These are phyloP conservation scores for Aphyosemion australe DNA, from an alignment of 2,113 vertebrate species.

Conservation along the genomic window DNA sequence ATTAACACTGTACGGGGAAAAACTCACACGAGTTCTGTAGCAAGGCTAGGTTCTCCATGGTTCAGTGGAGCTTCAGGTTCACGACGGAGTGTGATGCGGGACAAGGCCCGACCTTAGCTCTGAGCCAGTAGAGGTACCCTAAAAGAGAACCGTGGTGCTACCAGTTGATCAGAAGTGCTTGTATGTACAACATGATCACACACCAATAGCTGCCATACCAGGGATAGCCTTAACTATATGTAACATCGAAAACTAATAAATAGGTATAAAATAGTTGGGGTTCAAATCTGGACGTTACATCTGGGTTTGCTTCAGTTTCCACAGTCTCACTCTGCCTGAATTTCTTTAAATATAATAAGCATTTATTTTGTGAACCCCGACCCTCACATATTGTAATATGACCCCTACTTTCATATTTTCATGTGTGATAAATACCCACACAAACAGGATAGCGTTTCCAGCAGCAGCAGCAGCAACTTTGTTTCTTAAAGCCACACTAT, in stretches of 20 bases:
- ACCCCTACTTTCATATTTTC: too few relatives aligned
- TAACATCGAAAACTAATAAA: neutral
- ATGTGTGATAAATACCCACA: too few relatives aligned
- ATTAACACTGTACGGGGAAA: constrained; percentile 34
- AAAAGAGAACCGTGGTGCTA: constrained; percentile 27
- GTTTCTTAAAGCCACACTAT: too few relatives aligned
- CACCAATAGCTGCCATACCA: constrained; percentile 7
- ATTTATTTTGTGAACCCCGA: too few relatives aligned
- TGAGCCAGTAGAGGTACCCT: constrained; percentile 3
- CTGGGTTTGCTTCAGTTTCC: too few relatives aligned
- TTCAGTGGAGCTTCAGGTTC: neutral
- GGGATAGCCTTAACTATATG: too few relatives aligned
- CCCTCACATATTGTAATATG: too few relatives aligned
- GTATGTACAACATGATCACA: neutral
- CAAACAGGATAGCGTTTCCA: too few relatives aligned
- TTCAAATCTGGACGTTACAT: too few relatives aligned
- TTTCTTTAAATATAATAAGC: too few relatives aligned
- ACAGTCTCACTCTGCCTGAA: too few relatives aligned
- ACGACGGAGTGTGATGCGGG: neutral
- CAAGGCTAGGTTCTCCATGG: constrained; percentile 13
- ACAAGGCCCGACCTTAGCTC: neutral
- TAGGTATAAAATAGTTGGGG: neutral
- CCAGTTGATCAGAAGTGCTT: neutral
- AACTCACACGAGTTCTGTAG: constrained; percentile 5
- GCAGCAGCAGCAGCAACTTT: too few relatives aligned